Evolutionary conservation across 2,797 vertebrate genomes (phyloP).

Genomic region (Rhynchotus rufescens): DNA sequence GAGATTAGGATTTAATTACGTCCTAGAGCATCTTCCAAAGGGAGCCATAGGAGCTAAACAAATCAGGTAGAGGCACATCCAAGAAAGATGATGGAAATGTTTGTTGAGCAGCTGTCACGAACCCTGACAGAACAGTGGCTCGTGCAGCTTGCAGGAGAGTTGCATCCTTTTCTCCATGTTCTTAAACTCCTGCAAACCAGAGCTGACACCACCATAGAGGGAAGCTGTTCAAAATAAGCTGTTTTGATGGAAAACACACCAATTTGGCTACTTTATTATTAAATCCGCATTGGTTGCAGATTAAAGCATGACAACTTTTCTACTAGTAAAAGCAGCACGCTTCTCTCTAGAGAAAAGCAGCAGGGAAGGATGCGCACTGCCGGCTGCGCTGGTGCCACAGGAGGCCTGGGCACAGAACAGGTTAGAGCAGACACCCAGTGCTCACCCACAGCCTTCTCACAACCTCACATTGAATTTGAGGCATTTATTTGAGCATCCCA

Average conservation of each 20-base stretch:
- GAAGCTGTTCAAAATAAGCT: neutral
- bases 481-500: neutral
- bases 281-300: neutral
- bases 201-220: neutral
- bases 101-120: too few relatives aligned
- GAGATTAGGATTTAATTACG: fast-evolving
- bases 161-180: neutral
- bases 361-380: fast-evolving
- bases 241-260: neutral
- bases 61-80: neutral
- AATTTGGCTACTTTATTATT: neutral
- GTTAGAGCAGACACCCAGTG: neutral
- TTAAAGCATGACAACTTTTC: neutral
- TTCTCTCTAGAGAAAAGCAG: neutral
- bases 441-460: neutral
- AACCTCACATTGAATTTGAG: neutral
- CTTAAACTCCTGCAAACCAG: neutral
- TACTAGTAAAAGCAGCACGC: neutral
- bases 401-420: neutral
- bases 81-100: neutral
- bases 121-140: neutral
- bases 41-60: neutral
- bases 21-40: neutral
- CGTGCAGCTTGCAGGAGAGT: neutral
- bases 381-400: neutral